Evolutionary conservation across 2,797 vertebrate genomes (phyloP).

Genomic region (Mus spretus): DNA sequence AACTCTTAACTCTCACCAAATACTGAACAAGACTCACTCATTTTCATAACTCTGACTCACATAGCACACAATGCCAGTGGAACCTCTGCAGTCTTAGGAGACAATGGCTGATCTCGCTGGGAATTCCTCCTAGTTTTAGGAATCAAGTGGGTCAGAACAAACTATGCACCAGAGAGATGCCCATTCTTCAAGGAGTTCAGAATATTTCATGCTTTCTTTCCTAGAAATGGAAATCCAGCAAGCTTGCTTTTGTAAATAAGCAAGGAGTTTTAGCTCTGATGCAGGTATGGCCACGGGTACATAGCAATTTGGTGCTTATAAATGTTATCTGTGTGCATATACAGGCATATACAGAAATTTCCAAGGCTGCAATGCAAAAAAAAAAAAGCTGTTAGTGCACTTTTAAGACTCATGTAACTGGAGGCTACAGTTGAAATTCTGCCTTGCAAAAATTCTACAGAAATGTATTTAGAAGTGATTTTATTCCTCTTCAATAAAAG

Average conservation of each 20-base stretch:
- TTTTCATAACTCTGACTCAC: neutral
- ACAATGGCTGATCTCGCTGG: neutral
- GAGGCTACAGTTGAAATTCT: constrained; percentile 44
- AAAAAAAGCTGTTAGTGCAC: constrained; percentile 29
- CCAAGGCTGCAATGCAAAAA: neutral
- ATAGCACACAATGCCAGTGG: neutral
- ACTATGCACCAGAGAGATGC: neutral
- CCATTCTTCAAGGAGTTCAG: constrained; percentile 53
- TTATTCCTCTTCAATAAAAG: neutral
- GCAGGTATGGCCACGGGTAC: neutral
- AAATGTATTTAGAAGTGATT: constrained; percentile 35
- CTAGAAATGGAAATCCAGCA: constrained; percentile 35
- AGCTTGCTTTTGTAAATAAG: constrained; percentile 41
- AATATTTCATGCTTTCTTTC: constrained; percentile 41
- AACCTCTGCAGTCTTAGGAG: neutral
- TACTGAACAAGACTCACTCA: neutral
- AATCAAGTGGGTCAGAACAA: constrained; percentile 22
- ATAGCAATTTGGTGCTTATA: neutral
- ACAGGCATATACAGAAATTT: constrained; percentile 51
- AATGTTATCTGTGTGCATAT: constrained; percentile 36
- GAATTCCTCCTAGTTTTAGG: neutral
- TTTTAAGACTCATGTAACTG: constrained; percentile 63
- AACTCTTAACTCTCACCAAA: constrained; percentile 9
- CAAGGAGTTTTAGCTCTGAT: constrained; percentile 38
- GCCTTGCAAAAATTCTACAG: constrained; percentile 50